Base-by-base conservation (phyloP, 2,797 vertebrate species). In the Thaleichthys pacificus region DNA sequence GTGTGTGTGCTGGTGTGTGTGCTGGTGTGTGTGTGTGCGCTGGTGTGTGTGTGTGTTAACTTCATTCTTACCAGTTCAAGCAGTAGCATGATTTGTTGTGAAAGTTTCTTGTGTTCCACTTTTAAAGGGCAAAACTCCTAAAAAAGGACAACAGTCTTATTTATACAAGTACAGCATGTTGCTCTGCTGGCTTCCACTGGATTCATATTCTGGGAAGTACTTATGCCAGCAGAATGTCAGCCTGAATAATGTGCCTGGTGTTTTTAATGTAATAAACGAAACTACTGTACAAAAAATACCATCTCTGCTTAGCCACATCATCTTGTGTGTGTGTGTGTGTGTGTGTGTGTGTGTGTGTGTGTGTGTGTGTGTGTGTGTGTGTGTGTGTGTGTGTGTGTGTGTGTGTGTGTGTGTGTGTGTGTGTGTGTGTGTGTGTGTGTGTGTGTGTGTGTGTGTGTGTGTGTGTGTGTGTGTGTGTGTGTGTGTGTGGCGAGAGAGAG, bases 151-250 rank as follows among this genome's bases (percentile, higher is more conserved):
- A 64, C 47, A 57, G n/a, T 81, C 58, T 54, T 84, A 78, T 82
- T 74, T 79, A 83, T 77, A 77, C 42, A 47, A 47, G 42, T 47
- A 32, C 69, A 78, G 42, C 75, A 47, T 8, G 42, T 8, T 47
- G 3, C 42, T 47, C 42, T 47, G 42, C 42, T 47, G 12, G 42
- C 42, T 47, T 47, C 51, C 56, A 30, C 72, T 28, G 61, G 61
- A 83, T 84, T 82, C 74, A 83, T 84, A 86, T 85, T 86, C 73
- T 85, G 84, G 69, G 77, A 65, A 71, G 74, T 66, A 72, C 78
- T 76, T 79, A 72, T 76, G 61, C 77, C 71, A 74, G 81, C 80
- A 72, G 75, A 71, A 70, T 74, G 72, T 66, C 70, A 70, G 79
- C 61, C 79, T 84, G 79, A 88, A 88, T 85, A 84, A 85, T 83